These are phyloP conservation scores for Chitala chitala DNA, from an alignment of 2,113 vertebrate species.

Conservation along the genomic window DNA sequence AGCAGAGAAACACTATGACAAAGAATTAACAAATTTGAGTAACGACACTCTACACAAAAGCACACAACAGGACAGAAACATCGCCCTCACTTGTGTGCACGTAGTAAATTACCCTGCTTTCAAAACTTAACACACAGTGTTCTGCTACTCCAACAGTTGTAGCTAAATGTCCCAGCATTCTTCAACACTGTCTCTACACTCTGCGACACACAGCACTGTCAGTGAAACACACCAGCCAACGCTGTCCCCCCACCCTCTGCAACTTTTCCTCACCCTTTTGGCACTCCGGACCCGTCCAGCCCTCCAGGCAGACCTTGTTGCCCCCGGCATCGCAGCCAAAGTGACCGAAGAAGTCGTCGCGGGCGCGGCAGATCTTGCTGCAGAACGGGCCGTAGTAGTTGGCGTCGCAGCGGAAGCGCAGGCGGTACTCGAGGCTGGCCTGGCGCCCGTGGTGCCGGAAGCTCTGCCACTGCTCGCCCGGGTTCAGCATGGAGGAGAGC, in stretches of 20 bases:
- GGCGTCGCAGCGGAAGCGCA: constrained; percentile 65
- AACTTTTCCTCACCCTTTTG: constrained; percentile 44
- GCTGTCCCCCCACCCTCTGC: constrained; percentile 27
- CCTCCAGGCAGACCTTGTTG: constrained; percentile 73
- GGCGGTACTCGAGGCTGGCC: constrained; percentile 67
- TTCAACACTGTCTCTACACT: too few relatives aligned
- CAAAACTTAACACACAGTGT: too few relatives aligned
- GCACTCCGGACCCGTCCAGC: constrained; percentile 61
- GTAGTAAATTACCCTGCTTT: too few relatives aligned
- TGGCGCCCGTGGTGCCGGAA: constrained; percentile 60
- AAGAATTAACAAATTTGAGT: too few relatives aligned
- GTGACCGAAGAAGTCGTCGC: constrained; percentile 69
- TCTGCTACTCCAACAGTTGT: too few relatives aligned
- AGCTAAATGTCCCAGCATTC: too few relatives aligned
- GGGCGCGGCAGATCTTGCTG: constrained; percentile 64
- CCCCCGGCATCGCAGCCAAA: constrained; percentile 68
- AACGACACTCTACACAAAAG: too few relatives aligned
- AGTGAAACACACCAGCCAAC: constrained; percentile 15
- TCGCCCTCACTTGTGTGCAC: too few relatives aligned
- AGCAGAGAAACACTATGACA: too few relatives aligned
- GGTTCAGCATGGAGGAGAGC: constrained; percentile 71
- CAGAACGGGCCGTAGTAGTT: constrained; percentile 70
- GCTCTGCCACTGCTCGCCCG: constrained; percentile 65
- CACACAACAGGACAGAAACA: too few relatives aligned
- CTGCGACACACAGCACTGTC: too few relatives aligned